phyloP scores from a whole-genome alignment of 1,140 invertebrate genomes.

The Lordiphosa clarofinis region DNA sequence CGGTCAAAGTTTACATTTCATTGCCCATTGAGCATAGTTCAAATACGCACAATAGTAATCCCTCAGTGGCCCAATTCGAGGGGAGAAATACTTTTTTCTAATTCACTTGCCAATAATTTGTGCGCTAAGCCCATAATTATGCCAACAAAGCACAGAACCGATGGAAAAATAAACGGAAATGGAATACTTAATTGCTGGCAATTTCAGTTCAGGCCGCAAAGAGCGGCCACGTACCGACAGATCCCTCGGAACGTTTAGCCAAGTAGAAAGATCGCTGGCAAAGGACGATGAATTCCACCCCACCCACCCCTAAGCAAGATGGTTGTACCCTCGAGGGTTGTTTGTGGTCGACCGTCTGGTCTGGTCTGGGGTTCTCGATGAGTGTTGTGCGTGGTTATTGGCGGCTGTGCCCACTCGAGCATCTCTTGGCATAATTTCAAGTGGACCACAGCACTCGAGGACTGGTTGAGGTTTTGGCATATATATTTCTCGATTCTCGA shows the following conservation, averaged over 20 bases:
- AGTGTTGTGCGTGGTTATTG: conserved; percentile 22
- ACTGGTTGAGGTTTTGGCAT: conserved; percentile 7
- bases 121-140: conserved; percentile 20
- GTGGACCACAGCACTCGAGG: conserved; percentile 15
- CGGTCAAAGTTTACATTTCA: conserved; percentile 11
- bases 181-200: conserved; percentile 20
- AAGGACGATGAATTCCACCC: neutral
- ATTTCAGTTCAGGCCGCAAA: conserved; percentile 3
- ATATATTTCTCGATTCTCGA: conserved; percentile 7
- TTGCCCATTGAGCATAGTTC: conserved; percentile 10
- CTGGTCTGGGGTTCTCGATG: conserved; percentile 5
- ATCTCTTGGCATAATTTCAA: conserved; percentile 20
- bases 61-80: conserved; percentile 3
- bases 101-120: conserved; percentile 23
- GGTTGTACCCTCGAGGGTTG: conserved; percentile 12
- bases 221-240: conserved; percentile 4
- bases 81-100: conserved; percentile 12
- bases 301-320: conserved; percentile 4
- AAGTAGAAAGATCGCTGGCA: conserved; percentile 13
- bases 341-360: conserved; percentile 16
- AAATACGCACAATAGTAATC: conserved; percentile 11
- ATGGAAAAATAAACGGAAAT: conserved; percentile 3
- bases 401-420: conserved; percentile 20
- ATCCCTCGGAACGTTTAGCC: conserved; percentile 12
- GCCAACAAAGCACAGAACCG: conserved; percentile 10